Evolutionary conservation across 1,140 invertebrate genomes (phyloP).

Genomic region (Pachypeltis micranthus): DNA sequence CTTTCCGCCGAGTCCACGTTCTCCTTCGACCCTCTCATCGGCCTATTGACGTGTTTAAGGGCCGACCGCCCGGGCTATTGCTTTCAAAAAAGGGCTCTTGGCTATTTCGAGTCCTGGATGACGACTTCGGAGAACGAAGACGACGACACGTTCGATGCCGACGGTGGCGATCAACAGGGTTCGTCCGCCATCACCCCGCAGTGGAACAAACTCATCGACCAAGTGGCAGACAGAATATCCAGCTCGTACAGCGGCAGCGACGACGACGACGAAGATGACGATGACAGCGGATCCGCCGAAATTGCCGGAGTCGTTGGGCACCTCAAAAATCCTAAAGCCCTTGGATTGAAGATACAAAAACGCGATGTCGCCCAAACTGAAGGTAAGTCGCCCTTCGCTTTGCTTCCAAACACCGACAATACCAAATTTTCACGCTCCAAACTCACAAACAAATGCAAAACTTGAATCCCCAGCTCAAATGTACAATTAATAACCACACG

Average conservation of each 20-base stretch:
- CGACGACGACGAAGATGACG: slow-evolving; percentile 10
- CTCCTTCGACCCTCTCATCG: slow-evolving; percentile 13
- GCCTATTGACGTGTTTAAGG: slow-evolving; percentile 10
- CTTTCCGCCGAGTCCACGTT: background rate
- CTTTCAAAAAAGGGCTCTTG: slow-evolving; percentile 12
- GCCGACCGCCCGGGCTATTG: slow-evolving; percentile 15
- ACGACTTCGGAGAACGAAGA: slow-evolving; percentile 5
- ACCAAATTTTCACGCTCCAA: background rate
- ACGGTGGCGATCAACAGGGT: background rate
- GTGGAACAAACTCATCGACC: slow-evolving; percentile 10
- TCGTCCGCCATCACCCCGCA: slow-evolving; percentile 6
- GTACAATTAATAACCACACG: no score
- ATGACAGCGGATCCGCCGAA: background rate
- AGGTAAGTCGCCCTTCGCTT: slow-evolving; percentile 4
- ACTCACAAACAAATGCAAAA: no score
- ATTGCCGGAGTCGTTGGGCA: background rate
- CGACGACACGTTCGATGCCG: background rate
- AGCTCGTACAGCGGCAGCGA: slow-evolving; percentile 8
- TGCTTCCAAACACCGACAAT: background rate
- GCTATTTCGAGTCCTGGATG: slow-evolving; percentile 17
- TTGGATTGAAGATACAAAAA: background rate
- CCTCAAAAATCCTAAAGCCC: background rate
- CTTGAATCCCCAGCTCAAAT: no score
- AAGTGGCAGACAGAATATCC: slow-evolving; percentile 13
- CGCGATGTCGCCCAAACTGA: background rate